A percentile compares a stretch with the other conserved stretches of the same genome.
phyloP scores from a whole-genome alignment of 2,888 invertebrate genomes.

The Lasioglossum morio region DNA sequence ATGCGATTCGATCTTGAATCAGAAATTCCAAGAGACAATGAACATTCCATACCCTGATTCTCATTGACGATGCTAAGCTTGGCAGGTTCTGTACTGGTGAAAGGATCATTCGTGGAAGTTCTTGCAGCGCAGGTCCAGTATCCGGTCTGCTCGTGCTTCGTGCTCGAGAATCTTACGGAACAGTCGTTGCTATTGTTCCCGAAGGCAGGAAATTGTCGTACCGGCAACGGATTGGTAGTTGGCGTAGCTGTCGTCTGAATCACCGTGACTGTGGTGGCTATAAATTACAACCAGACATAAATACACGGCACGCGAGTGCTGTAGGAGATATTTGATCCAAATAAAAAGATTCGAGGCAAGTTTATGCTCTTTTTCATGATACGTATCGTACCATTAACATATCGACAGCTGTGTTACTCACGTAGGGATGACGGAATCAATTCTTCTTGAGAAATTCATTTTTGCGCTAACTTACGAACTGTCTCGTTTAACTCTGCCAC shows the following conservation, averaged over 20 bases:
- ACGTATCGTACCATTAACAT: neutral
- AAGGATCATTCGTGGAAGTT: slow-evolving; percentile 75
- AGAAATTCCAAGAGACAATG: slow-evolving; percentile 3
- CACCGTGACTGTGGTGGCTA: slow-evolving; percentile 70
- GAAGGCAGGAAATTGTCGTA: slow-evolving; percentile 81
- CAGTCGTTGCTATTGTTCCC: slow-evolving; percentile 83
- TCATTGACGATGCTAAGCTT: slow-evolving; percentile 79
- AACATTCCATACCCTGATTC: slow-evolving; percentile 58
- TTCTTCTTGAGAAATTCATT: neutral
- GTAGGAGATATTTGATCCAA: slow-evolving; percentile 10
- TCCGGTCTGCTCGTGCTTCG: slow-evolving; percentile 82
- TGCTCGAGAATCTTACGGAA: slow-evolving; percentile 82
- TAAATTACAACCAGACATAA: slow-evolving; percentile 47
- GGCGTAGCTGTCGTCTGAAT: slow-evolving; percentile 72
- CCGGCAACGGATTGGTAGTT: slow-evolving; percentile 76
- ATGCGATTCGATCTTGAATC: neutral
- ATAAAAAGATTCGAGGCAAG: neutral
- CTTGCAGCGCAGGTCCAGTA: slow-evolving; percentile 83
- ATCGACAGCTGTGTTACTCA: neutral
- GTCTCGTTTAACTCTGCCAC: no score
- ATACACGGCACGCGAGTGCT: slow-evolving; percentile 30
- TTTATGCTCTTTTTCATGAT: neutral
- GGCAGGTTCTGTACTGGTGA: slow-evolving; percentile 80
- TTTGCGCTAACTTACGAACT: neutral
- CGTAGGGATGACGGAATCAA: neutral